phyloP scores from a whole-genome alignment of 2,888 invertebrate species.

The Ganaspis brasiliensis region DNA sequence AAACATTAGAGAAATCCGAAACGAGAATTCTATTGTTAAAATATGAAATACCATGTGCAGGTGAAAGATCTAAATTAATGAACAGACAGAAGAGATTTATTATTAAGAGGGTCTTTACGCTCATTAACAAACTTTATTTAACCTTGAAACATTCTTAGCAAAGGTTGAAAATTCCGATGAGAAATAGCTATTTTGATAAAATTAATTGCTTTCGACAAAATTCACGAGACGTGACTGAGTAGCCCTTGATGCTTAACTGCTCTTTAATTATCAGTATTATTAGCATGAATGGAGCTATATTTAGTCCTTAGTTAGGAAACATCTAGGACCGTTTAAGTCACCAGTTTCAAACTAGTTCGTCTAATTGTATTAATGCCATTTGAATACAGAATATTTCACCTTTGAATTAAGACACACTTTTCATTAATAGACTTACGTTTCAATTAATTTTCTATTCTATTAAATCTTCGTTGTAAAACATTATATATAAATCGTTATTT shows the following conservation, averaged over 20 bases:
- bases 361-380: not conserved
- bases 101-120: not conserved
- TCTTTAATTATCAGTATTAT: slow-evolving; percentile 4
- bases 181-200: slow-evolving; percentile 4
- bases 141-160: slow-evolving; percentile 1
- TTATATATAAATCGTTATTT: no score
- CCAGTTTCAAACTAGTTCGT: not conserved
- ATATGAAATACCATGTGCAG: slow-evolving; percentile 1
- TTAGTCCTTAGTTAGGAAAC: not conserved
- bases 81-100: not conserved
- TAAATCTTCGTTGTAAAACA: no score
- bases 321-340: not conserved
- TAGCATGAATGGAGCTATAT: not conserved
- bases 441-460: no score
- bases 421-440: no score
- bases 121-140: slow-evolving; percentile 4
- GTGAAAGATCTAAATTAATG: slow-evolving; percentile 4
- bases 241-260: slow-evolving; percentile 1
- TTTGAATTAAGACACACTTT: not conserved
- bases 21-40: slow-evolving; percentile 1
- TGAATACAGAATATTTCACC: not conserved
- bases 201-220: not conserved
- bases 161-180: not conserved
- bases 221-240: not conserved
- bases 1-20: not conserved